Evolutionary conservation across 2,797 vertebrate genomes (phyloP), one percentile per base, ranked within the genome.

Genomic region (Sebastiscus albofasciatus): DNA sequence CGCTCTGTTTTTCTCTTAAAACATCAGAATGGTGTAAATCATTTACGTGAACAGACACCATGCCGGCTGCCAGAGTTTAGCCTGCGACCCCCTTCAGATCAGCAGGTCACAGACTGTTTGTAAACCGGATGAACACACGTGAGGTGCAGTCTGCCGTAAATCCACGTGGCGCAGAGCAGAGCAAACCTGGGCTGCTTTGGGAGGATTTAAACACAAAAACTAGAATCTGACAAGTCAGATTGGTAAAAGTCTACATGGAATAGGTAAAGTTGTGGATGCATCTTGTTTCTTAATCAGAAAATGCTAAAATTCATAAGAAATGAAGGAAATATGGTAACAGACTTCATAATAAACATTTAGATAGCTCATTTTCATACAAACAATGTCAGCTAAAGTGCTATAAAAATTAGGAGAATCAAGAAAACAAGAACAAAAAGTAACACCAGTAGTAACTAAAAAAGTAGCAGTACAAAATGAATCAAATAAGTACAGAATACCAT

Each of bases 21-120:
- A 52, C 24, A 5, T n/a, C 22, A 68, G 11, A 1, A 12, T 2
- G 2, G 18, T 67, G 88, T 92, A 22, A 90, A 92, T 92, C 64
- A 93, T 93, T 92, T 5, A 86, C 72, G 2, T 14, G 31, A 68
- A 10, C 64, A 58, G 68, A 59, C 24, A 34, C 31, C 10, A 20
- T 14, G 31, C 34, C 8, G 36, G 16, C 64, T 36, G 62, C 31
- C 56, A 33, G 59, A 74, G 81, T 75, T 80, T 36, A 76, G 34
- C 26, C 58, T 31, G 66, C 9, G 59, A 79, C 60, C 68, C 60
- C 71, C 46, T 61, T 33, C 24, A 22, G n/a, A 64, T 61, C 54
- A 71, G 24, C 54, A 1, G 73, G 82, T 86, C 82, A 85, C 54
- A 75, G 22, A 9, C 55, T 74, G 49, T 59, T 59, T 54, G 76